Evolutionary conservation across 2,113 vertebrate genomes (phyloP).

Genomic region (Shinisaurus crocodilurus): DNA sequence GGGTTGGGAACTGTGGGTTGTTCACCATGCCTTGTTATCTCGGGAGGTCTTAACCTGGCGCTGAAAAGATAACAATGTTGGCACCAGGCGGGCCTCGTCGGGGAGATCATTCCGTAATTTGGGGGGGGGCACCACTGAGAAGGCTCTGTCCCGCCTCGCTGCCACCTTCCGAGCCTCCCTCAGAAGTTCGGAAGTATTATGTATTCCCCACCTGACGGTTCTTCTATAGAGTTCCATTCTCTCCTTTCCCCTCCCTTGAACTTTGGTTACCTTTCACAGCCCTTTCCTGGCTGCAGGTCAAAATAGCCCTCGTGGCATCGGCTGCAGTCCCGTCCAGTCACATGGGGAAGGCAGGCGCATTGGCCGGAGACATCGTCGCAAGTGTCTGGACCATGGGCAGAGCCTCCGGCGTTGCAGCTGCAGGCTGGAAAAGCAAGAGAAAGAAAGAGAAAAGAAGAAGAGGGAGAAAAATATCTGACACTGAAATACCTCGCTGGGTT

Average conservation of each 20-base stretch:
- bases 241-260: not conserved
- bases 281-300: conserved; percentile 75
- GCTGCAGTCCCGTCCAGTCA: conserved; percentile 82
- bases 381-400: conserved; percentile 56
- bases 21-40: too few relatives aligned
- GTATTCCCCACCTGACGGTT: not conserved
- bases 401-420: conserved; percentile 78
- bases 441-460: not conserved
- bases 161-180: too few relatives aligned
- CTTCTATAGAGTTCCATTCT: not conserved
- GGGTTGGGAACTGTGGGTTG: too few relatives aligned
- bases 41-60: too few relatives aligned
- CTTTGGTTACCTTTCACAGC: conserved; percentile 83
- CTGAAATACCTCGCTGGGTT: not conserved
- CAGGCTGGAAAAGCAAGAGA: conserved; percentile 80
- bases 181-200: too few relatives aligned
- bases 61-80: too few relatives aligned
- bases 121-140: too few relatives aligned
- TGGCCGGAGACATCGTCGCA: conserved; percentile 83
- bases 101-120: too few relatives aligned
- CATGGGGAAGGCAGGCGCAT: conserved; percentile 85
- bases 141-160: too few relatives aligned
- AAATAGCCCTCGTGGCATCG: conserved; percentile 86
- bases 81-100: too few relatives aligned
- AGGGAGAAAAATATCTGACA: not conserved